Evolutionary conservation across 1,140 invertebrate species (phyloP).

Genomic region (Lerema accius): DNA sequence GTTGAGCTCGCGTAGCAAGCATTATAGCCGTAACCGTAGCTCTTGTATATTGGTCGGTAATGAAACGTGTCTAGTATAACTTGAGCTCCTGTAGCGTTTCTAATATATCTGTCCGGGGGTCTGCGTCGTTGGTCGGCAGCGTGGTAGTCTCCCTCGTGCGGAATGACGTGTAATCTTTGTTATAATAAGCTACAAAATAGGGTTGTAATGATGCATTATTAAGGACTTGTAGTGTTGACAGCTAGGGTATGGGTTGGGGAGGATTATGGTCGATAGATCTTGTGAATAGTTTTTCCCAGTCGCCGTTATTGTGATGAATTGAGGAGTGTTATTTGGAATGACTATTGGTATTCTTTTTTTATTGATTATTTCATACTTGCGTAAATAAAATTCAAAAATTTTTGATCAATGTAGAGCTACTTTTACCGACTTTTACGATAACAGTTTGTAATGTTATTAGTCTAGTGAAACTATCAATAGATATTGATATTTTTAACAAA

Average conservation of each 20-base stretch:
- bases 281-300: constrained; percentile 3
- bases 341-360: too few species aligned
- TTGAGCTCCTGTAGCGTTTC: constrained; percentile 40
- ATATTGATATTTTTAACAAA: too few species aligned
- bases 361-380: too few species aligned
- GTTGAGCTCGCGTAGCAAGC: constrained; percentile 44
- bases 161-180: constrained; percentile 74
- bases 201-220: constrained; percentile 74
- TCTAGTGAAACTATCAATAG: too few species aligned
- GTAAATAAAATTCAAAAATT: too few species aligned
- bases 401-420: too few species aligned
- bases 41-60: constrained; percentile 39
- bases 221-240: constrained; percentile 61
- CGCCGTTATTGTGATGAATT: background rate
- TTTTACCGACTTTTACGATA: too few species aligned
- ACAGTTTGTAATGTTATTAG: too few species aligned
- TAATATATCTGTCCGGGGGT: constrained; percentile 27
- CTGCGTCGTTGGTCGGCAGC: constrained; percentile 41
- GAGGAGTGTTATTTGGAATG: constrained; percentile 19
- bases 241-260: constrained; percentile 45
- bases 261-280: constrained; percentile 48
- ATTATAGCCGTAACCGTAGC: constrained; percentile 14
- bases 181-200: constrained; percentile 69
- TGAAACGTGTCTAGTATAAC: constrained; percentile 46
- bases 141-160: constrained; percentile 48